These are phyloP conservation scores for Ectobius pallidus DNA, from an alignment of 2,888 invertebrate species.

Conservation along the genomic window DNA sequence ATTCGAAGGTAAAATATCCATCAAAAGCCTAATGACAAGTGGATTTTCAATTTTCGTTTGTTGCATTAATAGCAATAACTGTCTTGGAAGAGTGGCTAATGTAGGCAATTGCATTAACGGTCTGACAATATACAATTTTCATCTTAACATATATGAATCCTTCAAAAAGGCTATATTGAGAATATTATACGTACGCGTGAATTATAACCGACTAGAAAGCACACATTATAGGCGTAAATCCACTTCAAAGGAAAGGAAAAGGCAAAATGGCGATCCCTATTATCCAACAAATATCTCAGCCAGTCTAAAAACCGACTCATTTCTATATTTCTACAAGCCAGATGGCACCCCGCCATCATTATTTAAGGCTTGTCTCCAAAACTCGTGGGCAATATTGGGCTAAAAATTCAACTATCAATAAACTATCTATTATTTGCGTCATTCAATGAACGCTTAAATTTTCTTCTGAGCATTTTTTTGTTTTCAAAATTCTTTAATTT, in stretches of 20 bases:
- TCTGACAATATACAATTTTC: conserved; percentile 9
- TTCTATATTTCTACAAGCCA: conserved; percentile 41
- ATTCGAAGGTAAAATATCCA: background rate
- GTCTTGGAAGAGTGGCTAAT: background rate
- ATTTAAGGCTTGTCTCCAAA: conserved; percentile 27
- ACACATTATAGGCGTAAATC: conserved; percentile 32
- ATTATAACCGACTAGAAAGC: conserved; percentile 4
- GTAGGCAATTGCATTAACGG: background rate
- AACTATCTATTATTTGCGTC: too few species aligned
- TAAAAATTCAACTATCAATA: background rate
- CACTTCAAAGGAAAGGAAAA: conserved; percentile 40
- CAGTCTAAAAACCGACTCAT: conserved; percentile 42
- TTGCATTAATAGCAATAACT: background rate
- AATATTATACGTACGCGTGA: conserved; percentile 31
- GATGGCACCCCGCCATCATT: conserved; percentile 43
- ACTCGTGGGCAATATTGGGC: background rate
- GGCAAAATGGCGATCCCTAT: conserved; percentile 40
- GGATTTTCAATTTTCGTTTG: background rate
- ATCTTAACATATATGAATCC: conserved; percentile 17
- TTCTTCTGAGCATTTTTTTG: too few species aligned
- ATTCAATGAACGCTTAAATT: too few species aligned
- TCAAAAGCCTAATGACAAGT: background rate
- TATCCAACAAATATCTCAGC: conserved; percentile 39
- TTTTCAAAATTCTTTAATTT: too few species aligned
- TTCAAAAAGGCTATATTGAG: conserved; percentile 20